A percentile compares a stretch with the other conserved stretches of the same genome.
Evolutionary conservation across 2,113 vertebrate species (phyloP).

Genomic region (Myiozetetes cayanensis): DNA sequence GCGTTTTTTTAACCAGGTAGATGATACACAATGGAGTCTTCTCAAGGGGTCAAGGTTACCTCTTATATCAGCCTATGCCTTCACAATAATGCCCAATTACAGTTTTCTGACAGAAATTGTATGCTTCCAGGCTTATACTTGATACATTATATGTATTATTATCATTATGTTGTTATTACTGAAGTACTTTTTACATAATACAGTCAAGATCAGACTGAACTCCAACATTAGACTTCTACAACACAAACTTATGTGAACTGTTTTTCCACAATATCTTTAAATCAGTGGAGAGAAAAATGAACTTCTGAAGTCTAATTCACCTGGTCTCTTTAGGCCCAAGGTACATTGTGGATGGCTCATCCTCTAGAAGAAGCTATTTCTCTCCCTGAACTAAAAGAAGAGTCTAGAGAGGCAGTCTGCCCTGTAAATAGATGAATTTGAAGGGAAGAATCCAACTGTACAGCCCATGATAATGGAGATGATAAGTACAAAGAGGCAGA

Average conservation of each 20-base stretch:
- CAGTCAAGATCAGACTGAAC: neutral
- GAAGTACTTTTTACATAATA: neutral
- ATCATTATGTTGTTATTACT: neutral
- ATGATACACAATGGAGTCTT: neutral
- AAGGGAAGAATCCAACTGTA: neutral
- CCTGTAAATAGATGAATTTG: neutral
- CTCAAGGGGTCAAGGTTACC: neutral
- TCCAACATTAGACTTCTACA: neutral
- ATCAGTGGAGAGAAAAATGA: neutral
- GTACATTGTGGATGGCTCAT: neutral
- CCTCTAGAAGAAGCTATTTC: neutral
- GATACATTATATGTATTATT: neutral
- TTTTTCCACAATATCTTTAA: neutral
- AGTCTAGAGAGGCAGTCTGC: neutral
- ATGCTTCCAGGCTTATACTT: neutral
- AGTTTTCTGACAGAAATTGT: neutral
- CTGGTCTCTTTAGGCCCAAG: neutral
- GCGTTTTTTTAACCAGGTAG: neutral
- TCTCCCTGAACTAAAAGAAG: neutral
- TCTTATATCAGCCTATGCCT: neutral
- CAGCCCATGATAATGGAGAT: neutral
- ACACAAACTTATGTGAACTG: neutral
- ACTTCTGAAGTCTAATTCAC: neutral
- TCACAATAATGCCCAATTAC: neutral
- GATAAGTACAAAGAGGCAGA: neutral